Base-by-base conservation (phyloP, 2,113 vertebrate genomes). In the Vulpes vulpes region DNA sequence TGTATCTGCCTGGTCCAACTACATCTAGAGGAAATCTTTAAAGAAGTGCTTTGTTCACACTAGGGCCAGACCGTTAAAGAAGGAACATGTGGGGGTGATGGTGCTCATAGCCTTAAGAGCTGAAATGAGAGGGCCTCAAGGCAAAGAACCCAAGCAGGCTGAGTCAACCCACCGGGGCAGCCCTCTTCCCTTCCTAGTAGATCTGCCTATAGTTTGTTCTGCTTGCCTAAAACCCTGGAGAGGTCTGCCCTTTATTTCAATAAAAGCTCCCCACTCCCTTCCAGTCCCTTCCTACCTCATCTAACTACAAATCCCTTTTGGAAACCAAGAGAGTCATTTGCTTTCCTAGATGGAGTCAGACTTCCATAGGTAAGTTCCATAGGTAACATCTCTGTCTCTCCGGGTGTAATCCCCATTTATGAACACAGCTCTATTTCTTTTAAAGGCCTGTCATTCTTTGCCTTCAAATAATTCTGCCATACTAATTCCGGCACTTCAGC, bases 381-480 rank as follows among this genome's bases (percentile, higher is more conserved):
- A 88, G 51, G 51, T 76, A 83, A 51, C 59, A 11, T 79, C 38
- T 84, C 79, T 62, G 20, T 62, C 51, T 95, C 10, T 89, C 84
- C 84, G 30, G 32, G 60, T 49, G 6, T 60, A 83, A 74, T 53
- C 43, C 83, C 62, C 38, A 55, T 30, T 96, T 87, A 73, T 73
- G 57, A 85, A 27, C 20, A 25, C 62, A 76, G 35, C 35, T 95
- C 49, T 76, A 55, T 78, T 93, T 97, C 79, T 96, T 86, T 89
- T 76, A 92, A 96, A 84, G 43, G 69, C 82, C 76, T 86, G 93
- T n/a, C 35, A 35, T 74, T 92, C 51, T 94, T 95, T 27, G 51
- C 35, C 91, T 92, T 91, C 93, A 93, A 95, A 94, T 90, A 94
- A 88, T 82, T 97, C 62, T 79, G 17, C 20, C 73, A 59, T 84